Evolutionary conservation across 2,113 vertebrate species (phyloP), one percentile per base, ranked within the genome.

Genomic region (Rhombomys opimus): DNA sequence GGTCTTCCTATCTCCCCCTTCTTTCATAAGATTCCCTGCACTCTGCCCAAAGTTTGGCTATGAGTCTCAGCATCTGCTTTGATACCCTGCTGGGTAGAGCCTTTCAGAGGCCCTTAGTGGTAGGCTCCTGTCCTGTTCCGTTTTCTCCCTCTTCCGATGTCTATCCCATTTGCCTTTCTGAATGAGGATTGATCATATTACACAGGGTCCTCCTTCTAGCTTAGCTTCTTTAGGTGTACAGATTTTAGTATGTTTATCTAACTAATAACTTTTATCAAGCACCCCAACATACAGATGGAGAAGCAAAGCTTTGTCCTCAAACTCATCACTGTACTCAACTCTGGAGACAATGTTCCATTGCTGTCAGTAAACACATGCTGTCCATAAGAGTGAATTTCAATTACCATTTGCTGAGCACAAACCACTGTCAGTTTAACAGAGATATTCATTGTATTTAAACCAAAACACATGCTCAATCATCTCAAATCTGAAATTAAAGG

Each of bases 401-500:
- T 38, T 89, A 91, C 59, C 25, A 52, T 35, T 38, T 87, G 70
- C 52, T 92, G 32, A 91, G 11, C 22, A 87, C 38, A 91, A 67
- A 87, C 52, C 65, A 54, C 12, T 57, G 7, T 17, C 35, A 87
- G 35, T 54, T 93, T 75, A 87, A 84, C 32, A 18, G 25, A 68
- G 10, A 75, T 87, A 84, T 41, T 76, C 75, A 65, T 59, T 70
- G 46, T 3, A 80, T 52, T 88, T 80, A 94, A 86, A 87, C 35
- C 4, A 57, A n/a, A 90, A 61, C 4, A 68, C 20, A 82, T 87
- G 85, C 50, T 80, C 75, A 75, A 50, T 52, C 5, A 88, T 46
- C 32, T 92, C n/a, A 67, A 87, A 82, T n/a, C 78, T 73, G 50
- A 95, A 95, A 72, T 65, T 63, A 85, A 91, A 95, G 80, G 11